Evolutionary conservation across 2,113 vertebrate species (phyloP), one percentile per base, ranked within the genome.

Genomic region (Tricholaema leucomelas): DNA sequence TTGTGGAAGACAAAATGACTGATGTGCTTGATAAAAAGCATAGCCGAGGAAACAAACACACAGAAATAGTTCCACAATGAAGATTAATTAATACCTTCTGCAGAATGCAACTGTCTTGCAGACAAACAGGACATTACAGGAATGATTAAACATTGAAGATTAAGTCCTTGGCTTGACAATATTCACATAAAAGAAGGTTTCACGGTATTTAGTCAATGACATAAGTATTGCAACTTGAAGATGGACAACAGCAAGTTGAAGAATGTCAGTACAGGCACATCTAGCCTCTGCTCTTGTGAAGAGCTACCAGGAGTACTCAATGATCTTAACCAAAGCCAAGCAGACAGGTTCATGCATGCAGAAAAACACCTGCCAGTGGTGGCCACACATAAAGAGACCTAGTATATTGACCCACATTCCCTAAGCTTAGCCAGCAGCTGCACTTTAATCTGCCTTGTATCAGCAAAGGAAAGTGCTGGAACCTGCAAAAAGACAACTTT

Each of bases 31-130:
- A 83, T 89, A 96, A 93, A 59, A 96, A 96, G 71, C 85, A 75
- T 20, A 82, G 69, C 54, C 30, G 16, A 94, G 65, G 77, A 95
- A 96, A 93, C 73, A 91, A 89, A 64, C 2, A 11, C 16, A 80
- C 80, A 91, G 89, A 97, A 96, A 93, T 88, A 95, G 50, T 85
- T 88, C 90, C 67, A 55, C 5, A 2, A 76, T 76, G n/a, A 87
- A 80, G 35, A 48, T 80, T 88, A 88, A 96, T 80, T 58, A 78
- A 19, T 71, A 67, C 56, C 78, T 92, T 64, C 81, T 92, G 91
- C 56, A 89, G 78, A 67, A 61, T 7, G 17, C 59, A 92, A 87
- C 52, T 31, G 17, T 42, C 77, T 35, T 75, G n/a, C 59, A 91
- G 91, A 89, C 42, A 87, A 84, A 66, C 30, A 81, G 38, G 52